These are phyloP conservation scores for Campopleginae sp. DNA, from an alignment of 2,888 invertebrate species.

Conservation along the genomic window DNA sequence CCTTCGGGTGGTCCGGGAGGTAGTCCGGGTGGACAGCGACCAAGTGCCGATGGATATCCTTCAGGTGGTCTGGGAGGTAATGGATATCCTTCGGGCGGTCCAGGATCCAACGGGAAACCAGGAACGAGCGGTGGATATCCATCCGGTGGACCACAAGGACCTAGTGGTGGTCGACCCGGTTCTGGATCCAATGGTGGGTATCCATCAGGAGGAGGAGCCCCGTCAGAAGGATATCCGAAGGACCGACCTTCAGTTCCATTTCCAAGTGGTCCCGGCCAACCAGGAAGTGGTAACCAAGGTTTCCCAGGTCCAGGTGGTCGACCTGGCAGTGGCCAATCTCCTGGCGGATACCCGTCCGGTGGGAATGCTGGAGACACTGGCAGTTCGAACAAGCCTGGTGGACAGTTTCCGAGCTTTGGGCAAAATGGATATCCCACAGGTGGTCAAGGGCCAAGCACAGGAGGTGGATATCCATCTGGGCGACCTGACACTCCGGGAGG, in stretches of 20 bases:
- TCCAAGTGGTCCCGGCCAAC: constrained; percentile 63
- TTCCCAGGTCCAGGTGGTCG: constrained; percentile 51
- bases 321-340: constrained; percentile 61
- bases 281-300: constrained; percentile 52
- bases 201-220: constrained; percentile 67
- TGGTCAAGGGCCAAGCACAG: constrained; percentile 67
- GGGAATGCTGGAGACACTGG: constrained; percentile 60
- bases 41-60: constrained; percentile 46
- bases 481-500: constrained; percentile 75
- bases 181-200: constrained; percentile 66
- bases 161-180: constrained; percentile 56
- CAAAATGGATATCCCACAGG: constrained; percentile 69
- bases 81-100: constrained; percentile 68
- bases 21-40: constrained; percentile 68
- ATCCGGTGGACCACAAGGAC: constrained; percentile 53
- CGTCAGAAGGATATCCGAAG: constrained; percentile 73
- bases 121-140: constrained; percentile 66
- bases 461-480: constrained; percentile 55
- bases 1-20: constrained; percentile 70
- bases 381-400: constrained; percentile 70
- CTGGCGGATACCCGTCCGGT: constrained; percentile 59
- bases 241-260: constrained; percentile 70
- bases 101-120: constrained; percentile 52
- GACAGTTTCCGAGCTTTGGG: constrained; percentile 68
- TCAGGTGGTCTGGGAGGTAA: constrained; percentile 1